These are phyloP conservation scores for Julus scanicus DNA, from an alignment of 2,888 invertebrate species.

Conservation along the genomic window DNA sequence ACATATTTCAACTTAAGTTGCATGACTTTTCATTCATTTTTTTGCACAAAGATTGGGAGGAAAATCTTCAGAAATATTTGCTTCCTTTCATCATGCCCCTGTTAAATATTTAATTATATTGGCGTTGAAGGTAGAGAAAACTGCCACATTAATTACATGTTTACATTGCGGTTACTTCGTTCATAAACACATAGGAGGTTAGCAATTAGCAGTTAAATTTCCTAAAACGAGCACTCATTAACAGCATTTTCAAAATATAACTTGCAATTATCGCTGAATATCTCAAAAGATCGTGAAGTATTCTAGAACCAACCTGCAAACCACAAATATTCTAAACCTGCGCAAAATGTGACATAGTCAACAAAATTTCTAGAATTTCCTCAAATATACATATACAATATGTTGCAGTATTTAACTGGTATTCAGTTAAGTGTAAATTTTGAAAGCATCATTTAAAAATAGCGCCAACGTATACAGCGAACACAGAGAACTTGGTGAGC, in stretches of 20 bases:
- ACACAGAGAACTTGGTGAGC: not conserved
- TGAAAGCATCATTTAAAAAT: not conserved
- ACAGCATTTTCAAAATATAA: not conserved
- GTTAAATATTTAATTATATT: too few species aligned
- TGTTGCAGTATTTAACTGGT: too few species aligned
- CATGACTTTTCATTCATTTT: too few species aligned
- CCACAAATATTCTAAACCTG: too few species aligned
- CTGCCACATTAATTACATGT: not conserved
- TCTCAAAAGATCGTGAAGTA: too few species aligned
- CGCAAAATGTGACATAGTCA: not conserved
- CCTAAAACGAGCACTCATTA: not conserved
- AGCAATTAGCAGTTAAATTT: not conserved
- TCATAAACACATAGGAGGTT: not conserved
- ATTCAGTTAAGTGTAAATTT: too few species aligned
- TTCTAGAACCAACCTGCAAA: too few species aligned
- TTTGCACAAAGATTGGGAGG: too few species aligned
- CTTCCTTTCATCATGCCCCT: too few species aligned
- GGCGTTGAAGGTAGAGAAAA: not conserved
- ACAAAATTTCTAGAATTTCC: not conserved
- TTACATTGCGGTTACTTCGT: not conserved
- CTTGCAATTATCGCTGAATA: not conserved
- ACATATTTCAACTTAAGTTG: too few species aligned
- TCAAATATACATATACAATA: too few species aligned
- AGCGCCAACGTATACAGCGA: not conserved
- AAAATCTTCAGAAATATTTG: too few species aligned